These are phyloP conservation scores for Exocentrus adspersus DNA, from an alignment of 2,888 invertebrate species.

Conservation along the genomic window DNA sequence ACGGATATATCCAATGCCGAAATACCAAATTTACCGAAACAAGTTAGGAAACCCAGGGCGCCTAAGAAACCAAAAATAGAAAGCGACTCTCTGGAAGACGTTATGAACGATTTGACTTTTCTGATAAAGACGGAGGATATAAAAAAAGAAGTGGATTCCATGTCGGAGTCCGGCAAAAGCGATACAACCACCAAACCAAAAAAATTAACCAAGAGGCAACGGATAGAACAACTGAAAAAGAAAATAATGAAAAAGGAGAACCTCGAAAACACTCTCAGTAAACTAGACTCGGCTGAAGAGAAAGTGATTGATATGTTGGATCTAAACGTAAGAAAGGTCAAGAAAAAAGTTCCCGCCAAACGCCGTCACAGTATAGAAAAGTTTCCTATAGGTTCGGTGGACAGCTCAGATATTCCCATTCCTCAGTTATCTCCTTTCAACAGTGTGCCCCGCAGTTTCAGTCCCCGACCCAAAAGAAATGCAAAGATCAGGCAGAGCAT, in stretches of 20 bases:
- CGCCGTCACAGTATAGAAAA: constrained; percentile 62
- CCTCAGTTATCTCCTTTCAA: constrained; percentile 48
- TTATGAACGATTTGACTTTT: constrained; percentile 57
- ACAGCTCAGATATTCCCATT: constrained; percentile 37
- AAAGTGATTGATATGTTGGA: constrained; percentile 62
- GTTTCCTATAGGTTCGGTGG: constrained; percentile 53
- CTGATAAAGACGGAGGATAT: constrained; percentile 53
- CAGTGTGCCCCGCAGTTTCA: constrained; percentile 53
- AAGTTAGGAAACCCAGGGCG: constrained; percentile 37
- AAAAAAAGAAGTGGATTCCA: constrained; percentile 48
- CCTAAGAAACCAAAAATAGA: constrained; percentile 45
- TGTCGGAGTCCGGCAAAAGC: constrained; percentile 51
- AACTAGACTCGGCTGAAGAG: constrained; percentile 56
- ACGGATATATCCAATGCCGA: constrained; percentile 35
- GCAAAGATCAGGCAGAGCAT: constrained; percentile 53
- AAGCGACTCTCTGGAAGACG: constrained; percentile 57
- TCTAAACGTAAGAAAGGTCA: constrained; percentile 58
- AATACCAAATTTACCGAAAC: constrained; percentile 36
- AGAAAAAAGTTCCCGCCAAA: constrained; percentile 50
- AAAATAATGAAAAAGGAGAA: constrained; percentile 57
- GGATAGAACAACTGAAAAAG: constrained; percentile 51
- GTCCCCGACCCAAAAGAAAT: constrained; percentile 55
- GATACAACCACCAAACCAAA: constrained; percentile 51
- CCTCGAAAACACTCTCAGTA: constrained; percentile 56
- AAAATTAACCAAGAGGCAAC: constrained; percentile 49